These are phyloP conservation scores for Mionectes macconnelli DNA, from an alignment of 2,113 vertebrate species.

Conservation along the genomic window DNA sequence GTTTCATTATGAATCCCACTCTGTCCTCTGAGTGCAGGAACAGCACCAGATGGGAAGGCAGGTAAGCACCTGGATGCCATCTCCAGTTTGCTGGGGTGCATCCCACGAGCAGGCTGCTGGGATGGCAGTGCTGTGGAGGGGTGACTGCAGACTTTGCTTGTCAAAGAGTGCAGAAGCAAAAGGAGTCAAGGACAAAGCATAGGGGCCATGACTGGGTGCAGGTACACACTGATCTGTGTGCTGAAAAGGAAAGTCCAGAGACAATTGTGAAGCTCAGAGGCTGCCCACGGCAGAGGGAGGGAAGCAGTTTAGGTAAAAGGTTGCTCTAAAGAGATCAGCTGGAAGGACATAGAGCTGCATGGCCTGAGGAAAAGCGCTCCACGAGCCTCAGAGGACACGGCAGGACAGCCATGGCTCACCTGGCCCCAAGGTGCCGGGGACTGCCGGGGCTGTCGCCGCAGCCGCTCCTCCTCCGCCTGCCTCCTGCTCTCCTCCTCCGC, in stretches of 20 bases:
- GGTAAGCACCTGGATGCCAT: neutral
- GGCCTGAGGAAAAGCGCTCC: neutral
- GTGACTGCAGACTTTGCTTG: too few relatives aligned
- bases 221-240: neutral
- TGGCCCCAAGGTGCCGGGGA: constrained; percentile 40
- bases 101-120: neutral
- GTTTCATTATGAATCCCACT: neutral
- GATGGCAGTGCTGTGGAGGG: neutral
- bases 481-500: constrained; percentile 80
- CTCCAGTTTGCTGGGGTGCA: neutral
- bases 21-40: neutral
- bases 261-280: neutral
- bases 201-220: neutral
- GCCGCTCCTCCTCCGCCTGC: constrained; percentile 76
- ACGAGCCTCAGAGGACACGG: accelerated
- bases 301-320: neutral
- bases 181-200: neutral
- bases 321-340: neutral
- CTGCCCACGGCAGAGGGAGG: neutral
- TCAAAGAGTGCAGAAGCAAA: too few relatives aligned
- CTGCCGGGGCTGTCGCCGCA: constrained; percentile 73
- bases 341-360: neutral
- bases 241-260: neutral
- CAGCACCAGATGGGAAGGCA: neutral
- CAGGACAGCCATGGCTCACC: neutral